phyloP scores from a whole-genome alignment of 2,113 vertebrate genomes.

The Aythya baeri region DNA sequence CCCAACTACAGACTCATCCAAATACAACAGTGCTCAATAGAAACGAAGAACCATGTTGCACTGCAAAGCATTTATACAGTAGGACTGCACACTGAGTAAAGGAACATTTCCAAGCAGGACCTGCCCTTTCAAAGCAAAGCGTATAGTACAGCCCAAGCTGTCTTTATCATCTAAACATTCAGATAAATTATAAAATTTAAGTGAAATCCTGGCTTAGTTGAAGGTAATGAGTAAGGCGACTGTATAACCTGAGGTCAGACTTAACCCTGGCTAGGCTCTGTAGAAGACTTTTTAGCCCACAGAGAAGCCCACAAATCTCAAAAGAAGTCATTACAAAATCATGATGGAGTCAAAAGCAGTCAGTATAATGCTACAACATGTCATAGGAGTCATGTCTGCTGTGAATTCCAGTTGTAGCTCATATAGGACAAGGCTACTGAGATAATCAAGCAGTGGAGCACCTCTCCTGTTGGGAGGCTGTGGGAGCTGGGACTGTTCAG shows the following conservation, averaged over 20 bases:
- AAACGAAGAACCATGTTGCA: accelerated
- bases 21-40: not conserved
- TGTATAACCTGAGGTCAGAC: not conserved
- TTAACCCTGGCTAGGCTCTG: not conserved
- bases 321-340: not conserved
- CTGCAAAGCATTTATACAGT: not conserved
- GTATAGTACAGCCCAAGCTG: not conserved
- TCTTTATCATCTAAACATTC: not conserved
- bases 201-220: not conserved
- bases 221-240: not conserved
- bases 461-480: not conserved
- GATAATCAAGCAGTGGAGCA: not conserved
- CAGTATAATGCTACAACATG: accelerated
- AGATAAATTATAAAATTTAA: not conserved
- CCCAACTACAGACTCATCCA: accelerated
- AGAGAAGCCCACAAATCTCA: not conserved
- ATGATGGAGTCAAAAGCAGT: not conserved
- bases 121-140: not conserved
- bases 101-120: not conserved
- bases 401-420: not conserved
- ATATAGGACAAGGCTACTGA: not conserved
- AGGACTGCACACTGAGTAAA: not conserved
- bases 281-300: not conserved
- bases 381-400: no score
- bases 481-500: no score